These are phyloP conservation scores for Helicorthomorpha holstii DNA, from an alignment of 1,140 invertebrate species.

Conservation along the genomic window DNA sequence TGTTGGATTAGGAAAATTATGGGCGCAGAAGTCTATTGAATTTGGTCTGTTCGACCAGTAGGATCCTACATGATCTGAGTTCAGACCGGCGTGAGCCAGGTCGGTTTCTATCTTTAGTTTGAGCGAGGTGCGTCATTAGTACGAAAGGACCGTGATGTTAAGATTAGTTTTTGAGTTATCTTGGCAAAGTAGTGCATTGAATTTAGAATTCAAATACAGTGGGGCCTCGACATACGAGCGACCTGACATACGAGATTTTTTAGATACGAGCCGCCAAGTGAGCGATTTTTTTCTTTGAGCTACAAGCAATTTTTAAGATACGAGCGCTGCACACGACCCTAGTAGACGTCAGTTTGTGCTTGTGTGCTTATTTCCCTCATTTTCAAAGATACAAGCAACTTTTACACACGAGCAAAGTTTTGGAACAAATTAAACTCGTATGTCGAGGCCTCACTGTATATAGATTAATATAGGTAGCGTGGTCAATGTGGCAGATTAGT, in stretches of 20 bases:
- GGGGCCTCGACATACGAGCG: too few relatives aligned
- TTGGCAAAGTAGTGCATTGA: background rate
- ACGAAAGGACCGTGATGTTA: background rate
- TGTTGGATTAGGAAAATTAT: background rate
- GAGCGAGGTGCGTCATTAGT: background rate
- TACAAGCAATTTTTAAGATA: too few relatives aligned
- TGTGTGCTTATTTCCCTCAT: too few relatives aligned
- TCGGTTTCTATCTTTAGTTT: constrained; percentile 47
- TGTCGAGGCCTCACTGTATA: too few relatives aligned
- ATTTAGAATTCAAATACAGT: background rate
- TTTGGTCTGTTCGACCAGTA: background rate
- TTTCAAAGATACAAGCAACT: too few relatives aligned
- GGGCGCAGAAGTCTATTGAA: background rate
- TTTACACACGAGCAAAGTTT: too few relatives aligned
- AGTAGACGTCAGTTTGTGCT: too few relatives aligned
- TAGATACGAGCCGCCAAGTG: too few relatives aligned
- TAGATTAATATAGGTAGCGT: background rate
- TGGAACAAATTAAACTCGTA: too few relatives aligned
- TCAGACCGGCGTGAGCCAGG: constrained; percentile 52
- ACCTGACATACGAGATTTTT: too few relatives aligned
- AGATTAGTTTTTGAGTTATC: background rate
- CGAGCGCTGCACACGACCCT: too few relatives aligned
- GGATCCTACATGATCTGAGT: constrained; percentile 56
- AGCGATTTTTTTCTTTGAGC: too few relatives aligned
- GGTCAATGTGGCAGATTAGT: background rate